A percentile compares a stretch with the other conserved stretches of the same genome.
phyloP scores from a whole-genome alignment of 2,113 vertebrate genomes.

The Orthonyx spaldingii region DNA sequence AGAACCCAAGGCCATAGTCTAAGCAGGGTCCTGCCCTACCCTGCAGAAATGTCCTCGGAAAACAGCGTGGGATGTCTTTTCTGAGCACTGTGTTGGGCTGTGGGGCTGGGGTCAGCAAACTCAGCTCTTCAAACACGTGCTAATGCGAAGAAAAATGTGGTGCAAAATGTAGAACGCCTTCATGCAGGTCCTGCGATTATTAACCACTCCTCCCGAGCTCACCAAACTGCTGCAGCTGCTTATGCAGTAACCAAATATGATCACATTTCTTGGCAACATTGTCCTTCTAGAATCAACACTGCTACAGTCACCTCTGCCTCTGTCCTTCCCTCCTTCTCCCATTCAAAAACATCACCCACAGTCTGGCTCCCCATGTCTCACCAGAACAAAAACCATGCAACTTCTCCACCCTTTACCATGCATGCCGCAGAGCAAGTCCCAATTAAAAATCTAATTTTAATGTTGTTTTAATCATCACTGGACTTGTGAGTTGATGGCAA shows the following conservation, averaged over 20 bases:
- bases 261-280: not conserved
- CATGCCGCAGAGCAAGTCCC: not conserved
- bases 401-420: not conserved
- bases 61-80: not conserved
- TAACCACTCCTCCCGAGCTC: not conserved
- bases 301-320: not conserved
- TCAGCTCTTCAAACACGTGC: rapidly evolving
- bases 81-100: not conserved
- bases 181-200: not conserved
- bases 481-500: not conserved
- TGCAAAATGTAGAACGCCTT: not conserved
- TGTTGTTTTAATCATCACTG: not conserved
- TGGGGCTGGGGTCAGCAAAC: not conserved
- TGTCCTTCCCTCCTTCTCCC: not conserved
- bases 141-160: not conserved
- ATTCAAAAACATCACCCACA: not conserved
- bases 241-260: not conserved
- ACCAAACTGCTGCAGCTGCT: not conserved
- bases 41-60: not conserved
- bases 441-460: not conserved
- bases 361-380: not conserved
- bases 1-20: not conserved
- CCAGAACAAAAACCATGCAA: not conserved
- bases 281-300: not conserved
- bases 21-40: not conserved